Conservation (phyloP, 1,140 invertebrate species). For the Bombus vancouverensis region DNA sequence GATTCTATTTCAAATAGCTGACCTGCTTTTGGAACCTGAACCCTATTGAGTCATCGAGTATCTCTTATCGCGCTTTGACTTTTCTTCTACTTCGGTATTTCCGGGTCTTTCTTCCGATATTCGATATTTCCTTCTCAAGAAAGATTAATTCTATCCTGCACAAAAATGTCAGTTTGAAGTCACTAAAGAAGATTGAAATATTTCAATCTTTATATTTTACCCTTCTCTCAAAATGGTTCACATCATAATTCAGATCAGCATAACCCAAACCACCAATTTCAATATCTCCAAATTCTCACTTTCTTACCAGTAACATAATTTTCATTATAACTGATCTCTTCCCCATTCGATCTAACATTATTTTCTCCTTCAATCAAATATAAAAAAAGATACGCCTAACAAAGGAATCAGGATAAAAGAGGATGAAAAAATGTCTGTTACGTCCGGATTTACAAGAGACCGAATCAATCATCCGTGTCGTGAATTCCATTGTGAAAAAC, state of each 20-base stretch:
- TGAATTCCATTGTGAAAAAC: not conserved
- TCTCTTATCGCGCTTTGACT: not conserved
- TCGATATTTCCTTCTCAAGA: not conserved
- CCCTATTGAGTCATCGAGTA: not conserved
- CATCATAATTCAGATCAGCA: too few species aligned
- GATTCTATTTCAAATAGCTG: not conserved
- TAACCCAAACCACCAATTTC: too few species aligned
- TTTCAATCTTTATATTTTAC: too few species aligned
- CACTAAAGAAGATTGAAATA: not conserved
- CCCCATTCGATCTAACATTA: not conserved
- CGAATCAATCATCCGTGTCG: not conserved
- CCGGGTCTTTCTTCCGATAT: not conserved
- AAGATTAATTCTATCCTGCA: not conserved
- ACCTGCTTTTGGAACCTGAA: slow-evolving; percentile 1
- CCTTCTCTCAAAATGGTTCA: too few species aligned
- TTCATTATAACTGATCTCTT: too few species aligned
- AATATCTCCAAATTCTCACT: too few species aligned
- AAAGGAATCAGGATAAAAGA: not conserved
- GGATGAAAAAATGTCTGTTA: not conserved
- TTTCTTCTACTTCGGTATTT: not conserved
- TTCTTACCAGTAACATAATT: too few species aligned
- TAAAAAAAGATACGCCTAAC: not conserved
- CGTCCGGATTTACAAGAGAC: not conserved
- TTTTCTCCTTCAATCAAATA: not conserved
- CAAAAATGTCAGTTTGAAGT: not conserved